phyloP scores from a whole-genome alignment of 2,888 invertebrate genomes.

The Spodoptera littoralis region DNA sequence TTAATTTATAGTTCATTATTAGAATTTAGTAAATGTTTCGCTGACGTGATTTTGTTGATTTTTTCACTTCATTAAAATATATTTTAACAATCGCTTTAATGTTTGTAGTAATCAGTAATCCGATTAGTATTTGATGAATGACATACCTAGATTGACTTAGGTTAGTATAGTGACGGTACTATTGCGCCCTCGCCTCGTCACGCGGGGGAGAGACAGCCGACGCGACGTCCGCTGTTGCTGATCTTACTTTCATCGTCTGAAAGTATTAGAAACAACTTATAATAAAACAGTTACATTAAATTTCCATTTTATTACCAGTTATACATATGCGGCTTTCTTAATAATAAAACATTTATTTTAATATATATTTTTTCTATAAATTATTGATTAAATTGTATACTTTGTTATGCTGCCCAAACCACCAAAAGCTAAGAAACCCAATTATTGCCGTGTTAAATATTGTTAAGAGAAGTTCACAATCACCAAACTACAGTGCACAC shows the following conservation, averaged over 20 bases:
- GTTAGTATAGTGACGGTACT: conserved; percentile 50
- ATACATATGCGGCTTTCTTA: not conserved
- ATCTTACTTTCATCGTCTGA: conserved; percentile 90
- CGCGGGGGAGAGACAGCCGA: conserved; percentile 91
- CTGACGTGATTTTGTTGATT: too few species aligned
- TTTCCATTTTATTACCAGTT: not conserved
- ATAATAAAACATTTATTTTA: not conserved
- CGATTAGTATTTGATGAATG: not conserved
- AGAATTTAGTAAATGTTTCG: too few species aligned
- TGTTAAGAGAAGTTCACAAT: conserved; percentile 44
- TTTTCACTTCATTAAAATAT: too few species aligned
- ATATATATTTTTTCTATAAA: conserved; percentile 8
- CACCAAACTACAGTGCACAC: conserved; percentile 57
- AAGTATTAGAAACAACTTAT: conserved; percentile 35
- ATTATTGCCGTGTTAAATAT: conserved; percentile 53
- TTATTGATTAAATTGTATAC: not conserved
- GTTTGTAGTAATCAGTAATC: not conserved
- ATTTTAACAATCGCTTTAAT: too few species aligned
- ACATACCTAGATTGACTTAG: conserved; percentile 13
- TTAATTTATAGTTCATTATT: too few species aligned
- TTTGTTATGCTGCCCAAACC: conserved; percentile 42
- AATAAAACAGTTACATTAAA: not conserved
- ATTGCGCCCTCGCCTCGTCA: conserved; percentile 85
- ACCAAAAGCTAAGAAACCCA: conserved; percentile 50
- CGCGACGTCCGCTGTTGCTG: conserved; percentile 88